Percentiles rank a stretch among this genome's conserved stretches.
Conservation (phyloP, 2,888 invertebrate species). For the Scrobipalpa costella region DNA sequence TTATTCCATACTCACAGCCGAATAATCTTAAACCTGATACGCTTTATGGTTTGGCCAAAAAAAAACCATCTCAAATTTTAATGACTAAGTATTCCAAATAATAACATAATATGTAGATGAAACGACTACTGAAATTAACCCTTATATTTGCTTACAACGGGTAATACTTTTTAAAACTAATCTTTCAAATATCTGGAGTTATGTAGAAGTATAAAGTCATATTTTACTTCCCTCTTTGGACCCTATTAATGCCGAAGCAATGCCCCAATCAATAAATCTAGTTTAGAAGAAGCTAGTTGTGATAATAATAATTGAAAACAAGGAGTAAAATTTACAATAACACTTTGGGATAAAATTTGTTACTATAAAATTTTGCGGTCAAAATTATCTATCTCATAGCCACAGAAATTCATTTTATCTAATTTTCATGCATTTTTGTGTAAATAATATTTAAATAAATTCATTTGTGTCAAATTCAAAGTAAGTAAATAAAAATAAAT, state of each 20-base stretch:
- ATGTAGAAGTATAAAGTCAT: too few relatives aligned
- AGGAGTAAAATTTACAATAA: neutral
- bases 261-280: slow-evolving; percentile 50
- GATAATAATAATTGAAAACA: slow-evolving; percentile 49
- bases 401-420: slow-evolving; percentile 45
- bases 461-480: slow-evolving; percentile 56
- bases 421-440: slow-evolving; percentile 38
- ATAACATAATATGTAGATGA: too few relatives aligned
- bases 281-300: slow-evolving; percentile 58
- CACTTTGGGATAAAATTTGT: slow-evolving; percentile 34
- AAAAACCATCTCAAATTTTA: slow-evolving; percentile 14
- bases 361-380: slow-evolving; percentile 38
- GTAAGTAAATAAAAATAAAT: slow-evolving; percentile 49
- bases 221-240: neutral
- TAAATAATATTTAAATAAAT: slow-evolving; percentile 60
- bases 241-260: slow-evolving; percentile 42
- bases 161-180: too few relatives aligned
- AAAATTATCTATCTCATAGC: slow-evolving; percentile 53
- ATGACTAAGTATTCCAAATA: neutral
- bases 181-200: too few relatives aligned
- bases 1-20: slow-evolving; percentile 52
- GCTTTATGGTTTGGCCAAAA: slow-evolving; percentile 31
- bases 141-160: neutral
- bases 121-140: neutral
- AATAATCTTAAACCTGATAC: slow-evolving; percentile 49